A percentile compares a stretch with the other conserved stretches of the same genome.
phyloP scores from a whole-genome alignment of 2,888 invertebrate genomes.

The Tetrapedia diversipes region DNA sequence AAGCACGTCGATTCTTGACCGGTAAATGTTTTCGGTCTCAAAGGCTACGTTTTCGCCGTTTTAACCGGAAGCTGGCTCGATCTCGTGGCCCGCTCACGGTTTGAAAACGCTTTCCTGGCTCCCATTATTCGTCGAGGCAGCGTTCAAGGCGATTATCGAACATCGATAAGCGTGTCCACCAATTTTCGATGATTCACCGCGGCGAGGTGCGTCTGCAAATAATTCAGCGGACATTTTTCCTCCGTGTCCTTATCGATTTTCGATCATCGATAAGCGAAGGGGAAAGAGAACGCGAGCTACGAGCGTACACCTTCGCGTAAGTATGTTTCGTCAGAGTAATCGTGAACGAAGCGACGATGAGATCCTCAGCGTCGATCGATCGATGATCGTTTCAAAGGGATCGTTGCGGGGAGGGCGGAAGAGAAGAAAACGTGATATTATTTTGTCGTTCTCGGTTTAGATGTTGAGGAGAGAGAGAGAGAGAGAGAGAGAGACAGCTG shows the following conservation, averaged over 20 bases:
- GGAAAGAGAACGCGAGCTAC: slow-evolving; percentile 26
- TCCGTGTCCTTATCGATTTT: slow-evolving; percentile 1
- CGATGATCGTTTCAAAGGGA: slow-evolving; percentile 36
- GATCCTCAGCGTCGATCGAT: slow-evolving; percentile 44
- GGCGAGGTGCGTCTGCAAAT: not conserved
- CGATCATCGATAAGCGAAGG: not conserved
- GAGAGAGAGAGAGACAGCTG: too few relatives aligned
- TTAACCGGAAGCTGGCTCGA: not conserved
- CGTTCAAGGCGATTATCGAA: slow-evolving; percentile 6
- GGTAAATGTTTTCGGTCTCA: not conserved
- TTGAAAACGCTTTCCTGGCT: not conserved
- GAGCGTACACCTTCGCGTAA: not conserved
- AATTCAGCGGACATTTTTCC: not conserved
- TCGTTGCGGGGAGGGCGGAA: not conserved
- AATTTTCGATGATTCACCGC: slow-evolving; percentile 5
- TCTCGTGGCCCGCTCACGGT: not conserved
- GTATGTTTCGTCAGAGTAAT: slow-evolving; percentile 12
- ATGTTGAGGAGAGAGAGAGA: not conserved
- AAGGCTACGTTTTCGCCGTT: not conserved
- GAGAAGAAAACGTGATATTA: too few relatives aligned
- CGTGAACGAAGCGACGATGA: slow-evolving; percentile 35
- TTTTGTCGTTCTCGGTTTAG: not conserved
- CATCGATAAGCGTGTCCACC: not conserved
- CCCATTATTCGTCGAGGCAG: not conserved
- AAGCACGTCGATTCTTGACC: not conserved